Conservation (phyloP, 1,140 invertebrate species). For the Drosophila pallidifrons region DNA sequence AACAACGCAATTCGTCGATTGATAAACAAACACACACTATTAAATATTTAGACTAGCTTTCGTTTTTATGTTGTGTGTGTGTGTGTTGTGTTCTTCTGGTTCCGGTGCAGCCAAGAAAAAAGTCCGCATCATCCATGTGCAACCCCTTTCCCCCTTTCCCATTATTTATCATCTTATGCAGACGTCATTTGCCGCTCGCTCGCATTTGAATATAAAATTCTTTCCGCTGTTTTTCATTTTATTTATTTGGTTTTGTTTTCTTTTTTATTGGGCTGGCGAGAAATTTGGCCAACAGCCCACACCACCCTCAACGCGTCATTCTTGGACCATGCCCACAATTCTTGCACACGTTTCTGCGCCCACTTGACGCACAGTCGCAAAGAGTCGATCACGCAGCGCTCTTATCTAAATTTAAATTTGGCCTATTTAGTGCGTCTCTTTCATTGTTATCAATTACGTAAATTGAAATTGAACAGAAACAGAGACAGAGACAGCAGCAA, state of each 20-base stretch:
- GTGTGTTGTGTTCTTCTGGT: constrained; percentile 5
- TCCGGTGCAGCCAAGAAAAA: constrained; percentile 18
- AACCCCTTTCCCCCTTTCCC: neutral
- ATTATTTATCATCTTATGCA: constrained; percentile 8
- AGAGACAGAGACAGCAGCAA: neutral
- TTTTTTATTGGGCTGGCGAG: constrained; percentile 19
- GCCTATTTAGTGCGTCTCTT: constrained; percentile 66
- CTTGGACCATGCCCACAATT: constrained; percentile 29
- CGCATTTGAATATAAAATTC: constrained; percentile 20
- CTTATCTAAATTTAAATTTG: constrained; percentile 79
- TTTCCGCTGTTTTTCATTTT: constrained; percentile 6
- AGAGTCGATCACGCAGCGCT: constrained; percentile 15
- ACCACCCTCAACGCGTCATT: constrained; percentile 42
- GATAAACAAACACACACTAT: constrained; percentile 45
- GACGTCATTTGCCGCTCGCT: constrained; percentile 19
- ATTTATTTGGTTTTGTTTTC: constrained; percentile 14
- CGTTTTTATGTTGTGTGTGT: constrained; percentile 27
- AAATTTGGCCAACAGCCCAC: constrained; percentile 45
- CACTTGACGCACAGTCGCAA: constrained; percentile 25
- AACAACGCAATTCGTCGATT: constrained; percentile 43
- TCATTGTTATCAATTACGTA: constrained; percentile 79
- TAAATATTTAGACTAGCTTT: constrained; percentile 55
- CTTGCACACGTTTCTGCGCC: constrained; percentile 27
- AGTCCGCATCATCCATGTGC: constrained; percentile 2
- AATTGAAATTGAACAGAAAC: constrained; percentile 47